Evolutionary conservation across 2,113 vertebrate species (phyloP).

Genomic region (Climacteris rufus): DNA sequence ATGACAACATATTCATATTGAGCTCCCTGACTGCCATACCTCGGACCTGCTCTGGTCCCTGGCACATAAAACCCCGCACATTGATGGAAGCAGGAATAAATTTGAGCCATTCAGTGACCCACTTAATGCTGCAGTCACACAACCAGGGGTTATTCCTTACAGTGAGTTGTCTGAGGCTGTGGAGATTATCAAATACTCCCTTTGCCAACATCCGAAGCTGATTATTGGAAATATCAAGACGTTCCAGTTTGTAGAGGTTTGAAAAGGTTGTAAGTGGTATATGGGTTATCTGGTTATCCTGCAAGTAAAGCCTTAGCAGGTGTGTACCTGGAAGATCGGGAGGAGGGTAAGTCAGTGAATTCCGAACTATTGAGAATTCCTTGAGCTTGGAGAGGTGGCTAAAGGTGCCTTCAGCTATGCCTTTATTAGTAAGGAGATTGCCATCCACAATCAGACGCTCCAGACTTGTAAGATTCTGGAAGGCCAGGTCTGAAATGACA

Average conservation of each 20-base stretch:
- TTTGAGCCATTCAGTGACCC: conserved; percentile 97
- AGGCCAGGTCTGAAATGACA: conserved; percentile 90
- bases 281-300: conserved; percentile 95
- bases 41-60: conserved; percentile 89
- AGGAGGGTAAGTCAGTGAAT: conserved; percentile 90
- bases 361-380: conserved; percentile 92
- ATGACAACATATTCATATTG: conserved; percentile 89
- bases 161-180: conserved; percentile 86
- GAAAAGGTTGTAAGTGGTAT: conserved; percentile 89
- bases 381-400: conserved; percentile 87
- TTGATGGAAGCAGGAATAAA: conserved; percentile 86
- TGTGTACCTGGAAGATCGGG: conserved; percentile 85
- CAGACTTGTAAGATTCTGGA: conserved; percentile 91
- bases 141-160: conserved; percentile 93
- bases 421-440: conserved; percentile 92
- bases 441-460: conserved; percentile 94
- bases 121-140: conserved; percentile 93
- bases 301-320: conserved; percentile 86
- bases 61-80: conserved; percentile 92
- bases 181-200: conserved; percentile 90
- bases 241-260: conserved; percentile 86
- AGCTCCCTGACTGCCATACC: conserved; percentile 96
- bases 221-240: conserved; percentile 93
- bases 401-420: conserved; percentile 91
- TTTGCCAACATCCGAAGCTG: conserved; percentile 85